Evolutionary conservation across 2,888 invertebrate genomes (phyloP).

Genomic region (Drosophila mimica): DNA sequence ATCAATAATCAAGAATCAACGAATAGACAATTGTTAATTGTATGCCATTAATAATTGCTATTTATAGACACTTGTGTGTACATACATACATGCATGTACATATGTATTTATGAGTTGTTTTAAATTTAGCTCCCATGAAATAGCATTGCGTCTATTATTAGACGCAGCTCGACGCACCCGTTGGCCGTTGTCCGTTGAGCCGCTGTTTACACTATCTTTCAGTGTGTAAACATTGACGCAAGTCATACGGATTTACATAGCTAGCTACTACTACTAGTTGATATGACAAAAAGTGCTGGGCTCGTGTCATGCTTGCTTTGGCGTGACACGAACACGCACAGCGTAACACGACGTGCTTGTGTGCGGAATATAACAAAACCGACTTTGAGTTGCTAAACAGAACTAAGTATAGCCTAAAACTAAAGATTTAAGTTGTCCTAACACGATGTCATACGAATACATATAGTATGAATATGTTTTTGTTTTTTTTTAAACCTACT

Average conservation of each 20-base stretch:
- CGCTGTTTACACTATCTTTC: constrained; percentile 51
- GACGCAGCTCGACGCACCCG: constrained; percentile 54
- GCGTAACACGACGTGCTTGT: not conserved
- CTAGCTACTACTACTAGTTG: constrained; percentile 15
- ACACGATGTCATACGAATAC: not conserved
- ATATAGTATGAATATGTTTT: not conserved
- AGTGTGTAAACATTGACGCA: constrained; percentile 45
- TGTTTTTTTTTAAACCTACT: not conserved
- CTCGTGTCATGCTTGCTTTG: constrained; percentile 15
- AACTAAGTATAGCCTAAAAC: not conserved
- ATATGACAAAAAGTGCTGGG: constrained; percentile 30
- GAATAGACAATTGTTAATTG: constrained; percentile 67
- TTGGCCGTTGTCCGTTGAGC: constrained; percentile 61
- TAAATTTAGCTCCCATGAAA: constrained; percentile 74
- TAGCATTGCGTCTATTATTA: constrained; percentile 68
- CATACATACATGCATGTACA: not conserved
- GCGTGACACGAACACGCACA: not conserved
- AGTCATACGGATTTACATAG: constrained; percentile 48
- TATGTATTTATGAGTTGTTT: constrained; percentile 37
- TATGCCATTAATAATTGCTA: constrained; percentile 67
- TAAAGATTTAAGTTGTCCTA: not conserved
- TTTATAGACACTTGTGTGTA: constrained; percentile 50
- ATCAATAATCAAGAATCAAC: constrained; percentile 38
- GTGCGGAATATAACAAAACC: not conserved
- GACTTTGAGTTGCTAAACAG: not conserved